phyloP scores from a whole-genome alignment of 2,888 invertebrate genomes.

The Rhingia rostrata region DNA sequence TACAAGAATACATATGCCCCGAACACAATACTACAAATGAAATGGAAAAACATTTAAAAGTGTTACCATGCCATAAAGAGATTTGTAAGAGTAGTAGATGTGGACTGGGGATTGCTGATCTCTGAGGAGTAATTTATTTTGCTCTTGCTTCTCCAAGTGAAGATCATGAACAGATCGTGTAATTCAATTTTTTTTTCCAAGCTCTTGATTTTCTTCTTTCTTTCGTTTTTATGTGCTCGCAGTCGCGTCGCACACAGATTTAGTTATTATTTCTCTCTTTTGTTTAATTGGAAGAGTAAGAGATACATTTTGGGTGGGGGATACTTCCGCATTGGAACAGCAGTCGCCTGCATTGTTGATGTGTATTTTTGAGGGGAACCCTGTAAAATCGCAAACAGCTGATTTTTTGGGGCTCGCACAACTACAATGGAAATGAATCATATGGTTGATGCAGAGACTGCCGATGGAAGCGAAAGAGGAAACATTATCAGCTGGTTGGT shows the following conservation, averaged over 20 bases:
- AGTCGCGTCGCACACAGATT: constrained; percentile 30
- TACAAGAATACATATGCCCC: not conserved
- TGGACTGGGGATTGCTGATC: not conserved
- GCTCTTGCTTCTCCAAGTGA: constrained; percentile 61
- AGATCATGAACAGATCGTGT: constrained; percentile 72
- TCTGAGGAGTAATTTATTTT: constrained; percentile 51
- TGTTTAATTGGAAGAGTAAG: not conserved
- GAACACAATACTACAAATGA: not conserved
- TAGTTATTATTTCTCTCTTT: constrained; percentile 2
- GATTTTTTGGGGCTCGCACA: constrained; percentile 20
- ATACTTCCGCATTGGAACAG: constrained; percentile 39
- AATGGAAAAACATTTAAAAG: constrained; percentile 29
- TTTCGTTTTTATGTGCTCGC: not conserved
- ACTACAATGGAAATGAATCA: constrained; percentile 24
- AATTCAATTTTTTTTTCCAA: constrained; percentile 18
- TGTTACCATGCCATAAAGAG: not conserved
- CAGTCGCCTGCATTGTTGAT: not conserved
- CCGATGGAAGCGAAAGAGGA: constrained; percentile 4
- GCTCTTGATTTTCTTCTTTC: not conserved
- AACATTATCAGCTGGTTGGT: constrained; percentile 41
- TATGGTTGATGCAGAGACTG: constrained; percentile 21
- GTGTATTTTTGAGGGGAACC: constrained; percentile 32
- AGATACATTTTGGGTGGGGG: constrained; percentile 5
- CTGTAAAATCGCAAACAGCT: constrained; percentile 44
- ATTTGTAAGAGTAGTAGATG: constrained; percentile 1